These are phyloP conservation scores for Tetrax tetrax DNA, from an alignment of 2,113 vertebrate species.

Conservation along the genomic window DNA sequence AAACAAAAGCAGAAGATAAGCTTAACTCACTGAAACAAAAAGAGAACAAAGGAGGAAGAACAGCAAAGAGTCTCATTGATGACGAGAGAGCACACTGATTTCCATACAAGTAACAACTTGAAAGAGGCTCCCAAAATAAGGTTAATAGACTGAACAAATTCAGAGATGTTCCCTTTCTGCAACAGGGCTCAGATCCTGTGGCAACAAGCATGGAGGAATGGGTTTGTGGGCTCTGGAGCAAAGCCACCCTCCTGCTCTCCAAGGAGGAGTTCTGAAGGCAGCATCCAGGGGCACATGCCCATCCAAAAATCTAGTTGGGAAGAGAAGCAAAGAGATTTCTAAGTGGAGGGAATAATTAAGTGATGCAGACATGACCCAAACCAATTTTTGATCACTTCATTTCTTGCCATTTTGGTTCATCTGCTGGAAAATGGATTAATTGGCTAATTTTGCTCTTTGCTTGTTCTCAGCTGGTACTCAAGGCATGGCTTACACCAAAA, in stretches of 20 bases:
- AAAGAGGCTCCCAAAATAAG: slow-evolving; percentile 41
- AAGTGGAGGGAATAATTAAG: neutral
- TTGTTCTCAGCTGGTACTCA: neutral
- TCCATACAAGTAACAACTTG: slow-evolving; percentile 26
- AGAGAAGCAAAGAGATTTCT: neutral
- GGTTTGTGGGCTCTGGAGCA: neutral
- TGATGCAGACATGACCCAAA: neutral
- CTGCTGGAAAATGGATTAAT: neutral
- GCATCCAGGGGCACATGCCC: too few relatives aligned
- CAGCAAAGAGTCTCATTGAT: neutral
- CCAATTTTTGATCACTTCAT: neutral
- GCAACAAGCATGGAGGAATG: neutral
- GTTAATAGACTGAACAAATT: neutral
- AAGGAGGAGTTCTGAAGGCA: neutral
- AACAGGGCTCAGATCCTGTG: neutral
- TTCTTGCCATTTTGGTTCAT: neutral
- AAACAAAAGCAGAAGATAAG: slow-evolving; percentile 74
- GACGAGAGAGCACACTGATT: slow-evolving; percentile 27
- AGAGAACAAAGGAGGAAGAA: slow-evolving; percentile 24
- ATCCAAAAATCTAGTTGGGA: neutral
- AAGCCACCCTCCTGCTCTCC: neutral
- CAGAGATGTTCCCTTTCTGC: neutral
- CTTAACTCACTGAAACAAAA: slow-evolving; percentile 64
- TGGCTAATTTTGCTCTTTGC: neutral
- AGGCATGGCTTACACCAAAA: neutral